These are phyloP conservation scores for Rachycentron canadum DNA, from an alignment of 2,797 vertebrate species.

Conservation along the genomic window DNA sequence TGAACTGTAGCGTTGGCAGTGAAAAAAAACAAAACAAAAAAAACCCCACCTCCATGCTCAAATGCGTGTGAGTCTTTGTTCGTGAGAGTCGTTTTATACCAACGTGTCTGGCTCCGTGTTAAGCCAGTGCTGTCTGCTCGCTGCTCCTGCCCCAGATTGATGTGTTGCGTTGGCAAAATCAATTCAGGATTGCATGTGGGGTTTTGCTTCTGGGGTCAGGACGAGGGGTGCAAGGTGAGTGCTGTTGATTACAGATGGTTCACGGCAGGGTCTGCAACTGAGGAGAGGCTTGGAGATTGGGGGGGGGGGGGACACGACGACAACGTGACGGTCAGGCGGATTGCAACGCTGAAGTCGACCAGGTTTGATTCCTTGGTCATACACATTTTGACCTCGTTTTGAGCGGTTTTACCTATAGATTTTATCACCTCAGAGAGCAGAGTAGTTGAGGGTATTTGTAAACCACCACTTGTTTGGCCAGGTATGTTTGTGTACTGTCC, in stretches of 20 bases:
- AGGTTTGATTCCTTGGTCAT: background rate
- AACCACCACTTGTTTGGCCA: slow-evolving; percentile 15
- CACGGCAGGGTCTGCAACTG: background rate
- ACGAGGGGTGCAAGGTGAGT: background rate
- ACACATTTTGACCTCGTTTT: background rate
- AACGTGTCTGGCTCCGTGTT: slow-evolving; percentile 1
- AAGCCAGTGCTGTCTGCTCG: slow-evolving; percentile 1
- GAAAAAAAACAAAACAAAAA: background rate
- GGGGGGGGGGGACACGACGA: background rate
- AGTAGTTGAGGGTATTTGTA: slow-evolving; percentile 6
- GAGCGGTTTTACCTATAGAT: slow-evolving; percentile 20
- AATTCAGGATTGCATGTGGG: slow-evolving; percentile 1
- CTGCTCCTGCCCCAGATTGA: slow-evolving; percentile 23
- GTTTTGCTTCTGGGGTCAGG: background rate
- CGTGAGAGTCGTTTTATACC: slow-evolving; percentile 30
- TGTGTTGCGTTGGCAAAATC: slow-evolving; percentile 34
- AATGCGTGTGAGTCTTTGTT: slow-evolving; percentile 54
- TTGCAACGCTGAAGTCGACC: background rate
- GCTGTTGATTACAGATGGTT: background rate
- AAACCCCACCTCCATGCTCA: background rate
- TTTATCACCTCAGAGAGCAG: background rate
- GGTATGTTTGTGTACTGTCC: background rate
- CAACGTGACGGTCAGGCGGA: slow-evolving; percentile 17
- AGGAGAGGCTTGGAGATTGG: background rate
- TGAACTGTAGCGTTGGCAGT: background rate